These are phyloP conservation scores for Halcyon smyrnensis DNA, from an alignment of 2,797 vertebrate genomes.

Conservation along the genomic window DNA sequence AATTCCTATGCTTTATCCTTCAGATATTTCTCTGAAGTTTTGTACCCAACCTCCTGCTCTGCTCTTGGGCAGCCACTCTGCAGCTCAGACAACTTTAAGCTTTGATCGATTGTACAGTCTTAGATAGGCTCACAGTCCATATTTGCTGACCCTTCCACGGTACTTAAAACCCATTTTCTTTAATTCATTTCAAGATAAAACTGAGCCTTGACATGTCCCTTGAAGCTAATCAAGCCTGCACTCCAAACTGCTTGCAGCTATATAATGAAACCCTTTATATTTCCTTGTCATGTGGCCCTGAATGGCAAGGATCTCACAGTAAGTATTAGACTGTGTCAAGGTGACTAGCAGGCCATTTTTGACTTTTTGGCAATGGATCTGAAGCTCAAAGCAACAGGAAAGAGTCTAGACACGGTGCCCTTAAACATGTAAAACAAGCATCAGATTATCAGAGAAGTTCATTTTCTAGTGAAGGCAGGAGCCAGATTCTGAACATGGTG, in stretches of 20 bases:
- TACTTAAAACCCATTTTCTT: not conserved
- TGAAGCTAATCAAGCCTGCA: not conserved
- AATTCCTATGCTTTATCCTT: not conserved
- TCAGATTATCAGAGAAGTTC: not conserved
- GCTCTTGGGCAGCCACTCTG: not conserved
- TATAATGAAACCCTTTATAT: not conserved
- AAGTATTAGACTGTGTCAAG: not conserved
- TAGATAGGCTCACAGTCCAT: not conserved
- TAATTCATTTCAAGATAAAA: not conserved
- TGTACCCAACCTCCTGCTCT: not conserved
- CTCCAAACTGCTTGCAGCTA: not conserved
- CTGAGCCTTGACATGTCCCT: not conserved
- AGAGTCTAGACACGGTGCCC: not conserved
- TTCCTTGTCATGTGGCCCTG: not conserved
- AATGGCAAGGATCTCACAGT: not conserved
- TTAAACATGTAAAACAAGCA: not conserved
- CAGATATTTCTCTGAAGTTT: not conserved
- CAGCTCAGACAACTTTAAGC: not conserved
- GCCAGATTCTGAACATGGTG: not conserved
- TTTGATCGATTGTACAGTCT: not conserved
- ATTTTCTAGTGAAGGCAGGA: not conserved
- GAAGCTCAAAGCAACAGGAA: not conserved
- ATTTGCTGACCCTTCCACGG: not conserved
- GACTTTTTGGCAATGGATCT: not conserved
- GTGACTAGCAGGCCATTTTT: not conserved